Conservation (phyloP, 2,113 vertebrate genomes). For the Oriolus oriolus region DNA sequence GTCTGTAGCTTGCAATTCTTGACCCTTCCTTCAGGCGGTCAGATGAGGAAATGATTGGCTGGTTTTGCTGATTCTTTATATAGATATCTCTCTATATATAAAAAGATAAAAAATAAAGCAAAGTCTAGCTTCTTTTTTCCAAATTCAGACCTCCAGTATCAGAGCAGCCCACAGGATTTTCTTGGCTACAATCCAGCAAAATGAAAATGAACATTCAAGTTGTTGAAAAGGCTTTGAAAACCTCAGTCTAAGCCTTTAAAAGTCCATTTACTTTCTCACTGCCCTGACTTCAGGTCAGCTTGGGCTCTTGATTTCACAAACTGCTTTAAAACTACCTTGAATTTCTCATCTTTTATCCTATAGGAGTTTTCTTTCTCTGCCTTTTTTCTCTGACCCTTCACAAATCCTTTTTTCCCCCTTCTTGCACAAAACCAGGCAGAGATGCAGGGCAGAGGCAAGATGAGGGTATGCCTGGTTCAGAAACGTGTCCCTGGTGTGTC, state of each 20-base stretch:
- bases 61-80: not conserved
- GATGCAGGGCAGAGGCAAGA: not conserved
- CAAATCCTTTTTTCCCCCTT: not conserved
- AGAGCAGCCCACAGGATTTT: slow-evolving; percentile 27
- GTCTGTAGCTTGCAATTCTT: not conserved
- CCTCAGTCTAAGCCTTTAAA: not conserved
- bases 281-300: slow-evolving; percentile 9
- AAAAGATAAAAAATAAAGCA: not conserved
- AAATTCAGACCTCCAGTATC: not conserved
- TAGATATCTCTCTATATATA: not conserved
- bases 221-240: slow-evolving; percentile 30
- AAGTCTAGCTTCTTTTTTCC: not conserved
- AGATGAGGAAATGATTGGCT: not conserved
- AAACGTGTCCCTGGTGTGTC: not conserved
- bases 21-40: not conserved
- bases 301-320: slow-evolving; percentile 35
- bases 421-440: not conserved
- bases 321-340: not conserved
- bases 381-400: not conserved
- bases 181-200: not conserved
- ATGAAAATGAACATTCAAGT: not conserved
- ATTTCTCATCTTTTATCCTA: slow-evolving; percentile 13
- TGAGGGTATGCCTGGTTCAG: not conserved
- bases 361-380: not conserved
- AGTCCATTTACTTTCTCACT: slow-evolving; percentile 3